These are phyloP conservation scores for Nephotettix cincticeps DNA, from an alignment of 1,140 invertebrate genomes.

Conservation along the genomic window DNA sequence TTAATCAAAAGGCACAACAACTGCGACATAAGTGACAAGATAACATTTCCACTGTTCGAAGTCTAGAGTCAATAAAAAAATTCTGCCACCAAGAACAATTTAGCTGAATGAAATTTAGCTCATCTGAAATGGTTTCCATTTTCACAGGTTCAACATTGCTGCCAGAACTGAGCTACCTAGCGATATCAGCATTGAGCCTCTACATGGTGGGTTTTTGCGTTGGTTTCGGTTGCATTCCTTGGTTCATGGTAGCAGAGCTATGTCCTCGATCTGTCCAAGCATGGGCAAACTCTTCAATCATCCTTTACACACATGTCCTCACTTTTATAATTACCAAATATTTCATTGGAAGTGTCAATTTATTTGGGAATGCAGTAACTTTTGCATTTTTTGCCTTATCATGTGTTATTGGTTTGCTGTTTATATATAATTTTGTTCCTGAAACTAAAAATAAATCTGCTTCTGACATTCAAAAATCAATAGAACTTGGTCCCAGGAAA, in stretches of 20 bases:
- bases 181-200: neutral
- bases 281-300: slow-evolving; percentile 53
- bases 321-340: slow-evolving; percentile 57
- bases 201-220: slow-evolving; percentile 49
- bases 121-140: neutral
- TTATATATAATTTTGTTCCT: slow-evolving; percentile 74
- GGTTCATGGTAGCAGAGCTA: slow-evolving; percentile 68
- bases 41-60: too few relatives aligned
- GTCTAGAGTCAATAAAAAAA: too few relatives aligned
- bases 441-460: slow-evolving; percentile 89
- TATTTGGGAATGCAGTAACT: slow-evolving; percentile 65
- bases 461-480: slow-evolving; percentile 68
- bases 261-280: slow-evolving; percentile 63
- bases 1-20: too few relatives aligned
- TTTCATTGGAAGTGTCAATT: slow-evolving; percentile 46
- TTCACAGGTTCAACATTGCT: neutral
- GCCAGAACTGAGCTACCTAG: neutral
- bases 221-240: slow-evolving; percentile 71
- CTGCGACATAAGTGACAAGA: too few relatives aligned
- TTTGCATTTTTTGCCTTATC: slow-evolving; percentile 82
- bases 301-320: slow-evolving; percentile 51
- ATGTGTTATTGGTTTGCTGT: slow-evolving; percentile 68
- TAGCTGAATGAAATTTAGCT: too few relatives aligned
- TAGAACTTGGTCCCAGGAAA: neutral
- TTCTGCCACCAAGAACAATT: too few relatives aligned